phyloP scores from a whole-genome alignment of 2,888 invertebrate species.

The Cantharis rufa region DNA sequence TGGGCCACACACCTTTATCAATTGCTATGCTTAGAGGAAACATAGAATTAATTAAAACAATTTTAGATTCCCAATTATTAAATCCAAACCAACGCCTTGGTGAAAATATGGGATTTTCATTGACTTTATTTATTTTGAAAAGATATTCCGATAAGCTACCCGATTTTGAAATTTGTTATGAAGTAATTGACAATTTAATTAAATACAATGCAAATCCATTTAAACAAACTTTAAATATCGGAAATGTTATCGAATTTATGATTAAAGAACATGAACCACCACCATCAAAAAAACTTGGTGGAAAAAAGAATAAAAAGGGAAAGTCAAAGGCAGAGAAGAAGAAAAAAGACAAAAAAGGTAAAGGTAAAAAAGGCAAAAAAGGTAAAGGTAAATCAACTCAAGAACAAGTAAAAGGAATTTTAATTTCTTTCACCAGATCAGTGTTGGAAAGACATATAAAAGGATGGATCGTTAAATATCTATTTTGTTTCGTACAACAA shows the following conservation, averaged over 20 bases:
- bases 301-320: slow-evolving; percentile 12
- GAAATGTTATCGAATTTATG: slow-evolving; percentile 47
- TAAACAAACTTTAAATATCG: slow-evolving; percentile 37
- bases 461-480: slow-evolving; percentile 36
- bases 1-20: slow-evolving; percentile 50
- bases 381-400: neutral
- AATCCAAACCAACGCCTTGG: slow-evolving; percentile 45
- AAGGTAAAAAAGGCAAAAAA: slow-evolving; percentile 11
- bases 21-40: slow-evolving; percentile 50
- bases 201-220: slow-evolving; percentile 46
- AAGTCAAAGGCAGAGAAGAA: slow-evolving; percentile 16
- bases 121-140: slow-evolving; percentile 47
- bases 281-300: slow-evolving; percentile 8
- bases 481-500: slow-evolving; percentile 42
- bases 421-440: slow-evolving; percentile 34
- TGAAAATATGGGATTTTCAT: slow-evolving; percentile 47
- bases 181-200: slow-evolving; percentile 40
- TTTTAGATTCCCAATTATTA: slow-evolving; percentile 39
- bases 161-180: slow-evolving; percentile 31
- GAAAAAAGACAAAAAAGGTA: slow-evolving; percentile 17
- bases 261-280: slow-evolving; percentile 21
- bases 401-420: slow-evolving; percentile 31
- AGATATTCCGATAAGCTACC: slow-evolving; percentile 42
- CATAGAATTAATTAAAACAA: slow-evolving; percentile 37
- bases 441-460: slow-evolving; percentile 37